Evolutionary conservation across 2,797 vertebrate species (phyloP).

Genomic region (Lepilemur septentrionalis): DNA sequence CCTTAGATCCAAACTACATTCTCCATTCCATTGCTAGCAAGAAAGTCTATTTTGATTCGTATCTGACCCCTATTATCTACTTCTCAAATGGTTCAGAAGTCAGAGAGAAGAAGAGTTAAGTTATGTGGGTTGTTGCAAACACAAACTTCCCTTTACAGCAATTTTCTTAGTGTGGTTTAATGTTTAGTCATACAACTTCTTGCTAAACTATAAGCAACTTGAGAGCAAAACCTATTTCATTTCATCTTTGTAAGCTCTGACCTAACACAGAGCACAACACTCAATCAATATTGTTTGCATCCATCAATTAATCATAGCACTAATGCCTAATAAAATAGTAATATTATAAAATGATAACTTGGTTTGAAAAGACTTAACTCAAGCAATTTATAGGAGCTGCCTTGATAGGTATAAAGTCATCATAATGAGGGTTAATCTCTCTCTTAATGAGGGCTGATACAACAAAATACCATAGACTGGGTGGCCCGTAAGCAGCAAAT

Average conservation of each 20-base stretch:
- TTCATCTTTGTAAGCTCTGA: background rate
- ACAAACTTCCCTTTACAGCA: background rate
- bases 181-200: background rate
- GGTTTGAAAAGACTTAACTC: background rate
- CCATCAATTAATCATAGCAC: background rate
- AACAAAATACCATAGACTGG: background rate
- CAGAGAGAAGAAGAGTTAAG: background rate
- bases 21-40: background rate
- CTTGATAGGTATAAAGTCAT: conserved; percentile 25
- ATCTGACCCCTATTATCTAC: background rate
- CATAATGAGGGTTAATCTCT: background rate
- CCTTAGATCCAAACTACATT: background rate
- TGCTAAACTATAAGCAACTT: background rate
- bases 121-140: background rate
- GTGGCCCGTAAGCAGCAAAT: background rate
- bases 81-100: conserved; percentile 1
- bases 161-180: background rate
- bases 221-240: background rate
- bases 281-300: background rate
- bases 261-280: background rate
- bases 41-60: background rate
- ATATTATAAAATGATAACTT: background rate
- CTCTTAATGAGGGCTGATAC: background rate
- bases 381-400: background rate
- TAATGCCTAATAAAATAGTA: conserved; percentile 12